A percentile compares a stretch with the other conserved stretches of the same genome.
Evolutionary conservation across 2,888 invertebrate genomes (phyloP).

Genomic region (Sarcophaga caerulescens): DNA sequence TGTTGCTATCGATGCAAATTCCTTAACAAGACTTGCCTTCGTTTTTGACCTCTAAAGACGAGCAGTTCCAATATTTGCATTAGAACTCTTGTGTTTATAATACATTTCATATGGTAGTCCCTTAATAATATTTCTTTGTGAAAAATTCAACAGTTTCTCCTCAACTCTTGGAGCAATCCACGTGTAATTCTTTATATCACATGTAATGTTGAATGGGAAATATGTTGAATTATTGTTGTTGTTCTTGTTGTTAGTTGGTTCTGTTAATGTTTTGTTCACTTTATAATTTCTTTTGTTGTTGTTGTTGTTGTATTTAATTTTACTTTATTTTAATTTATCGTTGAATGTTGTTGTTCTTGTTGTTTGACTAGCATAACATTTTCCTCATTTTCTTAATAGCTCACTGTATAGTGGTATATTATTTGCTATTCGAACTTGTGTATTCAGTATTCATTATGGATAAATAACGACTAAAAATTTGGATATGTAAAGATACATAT

Average conservation of each 20-base stretch:
- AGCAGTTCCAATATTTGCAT: no score
- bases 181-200: background rate
- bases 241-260: background rate
- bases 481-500: constrained; percentile 30
- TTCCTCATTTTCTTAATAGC: constrained; percentile 65
- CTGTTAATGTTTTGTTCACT: constrained; percentile 6
- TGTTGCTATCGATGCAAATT: no score
- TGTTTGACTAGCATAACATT: constrained; percentile 59
- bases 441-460: constrained; percentile 43
- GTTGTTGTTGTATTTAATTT: constrained; percentile 54
- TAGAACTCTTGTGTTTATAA: no score
- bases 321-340: constrained; percentile 63
- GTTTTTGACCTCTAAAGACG: no score
- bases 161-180: background rate
- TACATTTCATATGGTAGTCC: no score
- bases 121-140: no score
- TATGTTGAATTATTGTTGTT: constrained; percentile 43
- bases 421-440: constrained; percentile 40
- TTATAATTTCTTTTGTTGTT: constrained; percentile 33
- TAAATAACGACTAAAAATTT: constrained; percentile 45
- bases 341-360: constrained; percentile 53
- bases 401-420: constrained; percentile 20
- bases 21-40: no score
- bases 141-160: no score
- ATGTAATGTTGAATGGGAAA: constrained; percentile 48